Evolutionary conservation across 2,797 vertebrate species (phyloP).

Genomic region (Syngnathus acus): DNA sequence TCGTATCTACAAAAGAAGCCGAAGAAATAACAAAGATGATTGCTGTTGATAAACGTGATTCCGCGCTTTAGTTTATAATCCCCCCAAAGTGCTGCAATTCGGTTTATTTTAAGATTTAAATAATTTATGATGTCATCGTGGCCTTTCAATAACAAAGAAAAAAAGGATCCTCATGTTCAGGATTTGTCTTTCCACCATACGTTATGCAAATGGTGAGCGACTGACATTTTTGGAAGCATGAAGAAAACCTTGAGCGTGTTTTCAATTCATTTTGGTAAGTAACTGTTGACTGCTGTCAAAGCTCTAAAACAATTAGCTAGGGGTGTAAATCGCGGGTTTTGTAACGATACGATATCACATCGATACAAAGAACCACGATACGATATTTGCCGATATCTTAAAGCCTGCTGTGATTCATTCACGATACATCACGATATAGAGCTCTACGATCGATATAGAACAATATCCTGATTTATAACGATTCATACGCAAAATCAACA

Average conservation of each 20-base stretch:
- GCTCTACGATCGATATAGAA: no score
- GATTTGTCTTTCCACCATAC: neutral
- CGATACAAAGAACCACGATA: no score
- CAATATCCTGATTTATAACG: no score
- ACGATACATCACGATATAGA: no score
- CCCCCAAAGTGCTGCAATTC: neutral
- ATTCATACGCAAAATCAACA: no score
- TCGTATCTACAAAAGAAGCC: conserved; percentile 38
- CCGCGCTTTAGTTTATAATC: neutral
- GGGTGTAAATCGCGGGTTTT: no score
- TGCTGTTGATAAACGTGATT: neutral
- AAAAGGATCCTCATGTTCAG: neutral
- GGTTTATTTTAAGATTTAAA: no score
- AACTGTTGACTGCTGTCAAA: neutral
- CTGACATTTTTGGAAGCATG: neutral
- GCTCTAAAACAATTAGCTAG: conserved; percentile 1
- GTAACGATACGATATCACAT: no score
- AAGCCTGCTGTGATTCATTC: no score
- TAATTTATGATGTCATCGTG: no score
- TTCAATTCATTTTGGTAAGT: conserved; percentile 3
- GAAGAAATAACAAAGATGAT: neutral
- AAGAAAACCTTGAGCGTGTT: neutral
- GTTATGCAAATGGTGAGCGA: neutral
- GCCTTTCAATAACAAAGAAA: neutral
- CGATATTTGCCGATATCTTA: no score